Conservation (phyloP, 64 coral and sea anemone species). For the Porites australiensis region DNA sequence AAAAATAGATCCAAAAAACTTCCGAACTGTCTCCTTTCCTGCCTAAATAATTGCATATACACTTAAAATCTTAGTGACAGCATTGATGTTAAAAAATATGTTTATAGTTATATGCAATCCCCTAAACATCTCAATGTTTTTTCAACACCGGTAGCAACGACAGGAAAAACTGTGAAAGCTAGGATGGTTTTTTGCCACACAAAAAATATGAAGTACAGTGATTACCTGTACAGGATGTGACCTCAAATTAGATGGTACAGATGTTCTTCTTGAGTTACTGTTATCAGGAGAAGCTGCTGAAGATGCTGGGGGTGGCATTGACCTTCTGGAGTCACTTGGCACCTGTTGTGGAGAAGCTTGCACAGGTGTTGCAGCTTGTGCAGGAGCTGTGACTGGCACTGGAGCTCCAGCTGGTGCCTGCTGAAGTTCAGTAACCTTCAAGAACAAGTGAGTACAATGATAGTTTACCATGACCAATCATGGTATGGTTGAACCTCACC, state of each 20-base stretch:
- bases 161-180: too few species aligned
- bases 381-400: too few species aligned
- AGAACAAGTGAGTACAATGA: not conserved
- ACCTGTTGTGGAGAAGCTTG: not conserved
- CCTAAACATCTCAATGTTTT: too few species aligned
- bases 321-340: not conserved
- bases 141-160: too few species aligned
- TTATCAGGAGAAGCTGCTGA: not conserved
- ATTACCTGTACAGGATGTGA: not conserved
- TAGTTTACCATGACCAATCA: not conserved
- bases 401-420: not conserved
- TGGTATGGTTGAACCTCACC: not conserved
- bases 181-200: too few species aligned
- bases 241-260: conserved; percentile 25
- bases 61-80: too few species aligned
- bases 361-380: not conserved
- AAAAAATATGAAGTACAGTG: not conserved
- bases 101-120: too few species aligned
- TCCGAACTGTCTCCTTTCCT: too few species aligned
- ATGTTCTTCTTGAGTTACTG: conserved; percentile 14
- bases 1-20: too few species aligned
- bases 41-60: too few species aligned
- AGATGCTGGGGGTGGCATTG: conserved; percentile 11
- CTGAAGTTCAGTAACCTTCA: conserved; percentile 31
- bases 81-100: too few species aligned